Percentiles rank a stretch among this genome's conserved stretches.
Conservation (phyloP, 2,888 invertebrate genomes). For the Cantharis flavilabris region DNA sequence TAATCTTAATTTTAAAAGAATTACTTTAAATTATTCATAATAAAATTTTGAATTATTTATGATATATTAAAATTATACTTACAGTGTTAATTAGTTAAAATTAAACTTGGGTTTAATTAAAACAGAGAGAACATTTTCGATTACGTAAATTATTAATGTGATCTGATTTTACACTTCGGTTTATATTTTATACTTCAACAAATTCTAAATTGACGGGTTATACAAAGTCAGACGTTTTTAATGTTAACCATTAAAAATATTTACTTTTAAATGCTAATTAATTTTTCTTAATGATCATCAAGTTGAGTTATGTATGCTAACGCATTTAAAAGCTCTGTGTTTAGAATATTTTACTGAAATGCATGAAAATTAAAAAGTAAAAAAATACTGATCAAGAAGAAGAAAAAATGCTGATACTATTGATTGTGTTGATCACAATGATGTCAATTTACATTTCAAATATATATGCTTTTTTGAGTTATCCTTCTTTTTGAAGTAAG, state of each 20-base stretch:
- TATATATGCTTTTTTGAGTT: not conserved
- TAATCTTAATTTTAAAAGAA: not conserved
- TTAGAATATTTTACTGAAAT: no score
- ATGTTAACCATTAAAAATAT: not conserved
- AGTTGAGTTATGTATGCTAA: not conserved
- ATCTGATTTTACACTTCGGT: conserved; percentile 1
- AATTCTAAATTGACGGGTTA: not conserved
- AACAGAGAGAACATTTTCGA: not conserved
- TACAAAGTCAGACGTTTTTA: not conserved
- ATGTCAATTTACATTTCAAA: no score
- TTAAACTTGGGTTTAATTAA: not conserved
- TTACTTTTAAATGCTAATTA: not conserved
- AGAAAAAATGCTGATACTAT: no score
- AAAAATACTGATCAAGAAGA: no score
- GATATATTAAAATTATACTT: not conserved
- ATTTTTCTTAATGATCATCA: not conserved
- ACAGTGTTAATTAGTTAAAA: not conserved
- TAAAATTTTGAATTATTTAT: not conserved
- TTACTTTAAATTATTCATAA: not conserved
- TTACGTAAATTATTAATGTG: not conserved
- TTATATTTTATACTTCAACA: conserved; percentile 4
- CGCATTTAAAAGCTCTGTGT: no score
- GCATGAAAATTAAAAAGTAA: no score
- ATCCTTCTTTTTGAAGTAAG: not conserved
- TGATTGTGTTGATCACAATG: not conserved